These are phyloP conservation scores for Phaenicophaeus curvirostris DNA, from an alignment of 2,797 vertebrate genomes.

Conservation along the genomic window DNA sequence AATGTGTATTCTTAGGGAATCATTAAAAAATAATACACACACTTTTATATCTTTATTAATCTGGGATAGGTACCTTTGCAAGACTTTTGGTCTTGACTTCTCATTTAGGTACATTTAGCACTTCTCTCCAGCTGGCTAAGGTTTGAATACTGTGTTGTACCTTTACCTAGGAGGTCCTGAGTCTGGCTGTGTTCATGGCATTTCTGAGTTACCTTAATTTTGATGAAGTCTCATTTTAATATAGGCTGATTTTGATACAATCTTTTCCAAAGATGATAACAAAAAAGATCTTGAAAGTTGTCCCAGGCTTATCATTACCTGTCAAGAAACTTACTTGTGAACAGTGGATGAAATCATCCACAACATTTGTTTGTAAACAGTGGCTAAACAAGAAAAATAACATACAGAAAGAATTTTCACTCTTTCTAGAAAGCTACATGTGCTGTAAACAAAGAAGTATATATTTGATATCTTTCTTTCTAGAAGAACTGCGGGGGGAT, in stretches of 20 bases:
- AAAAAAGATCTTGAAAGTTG: neutral
- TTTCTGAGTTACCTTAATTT: neutral
- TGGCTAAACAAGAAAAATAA: neutral
- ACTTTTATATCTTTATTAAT: neutral
- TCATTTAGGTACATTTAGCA: neutral
- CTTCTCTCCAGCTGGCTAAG: neutral
- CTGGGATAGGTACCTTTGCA: neutral
- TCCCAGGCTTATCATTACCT: neutral
- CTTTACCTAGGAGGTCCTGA: neutral
- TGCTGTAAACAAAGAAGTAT: neutral
- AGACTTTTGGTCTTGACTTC: neutral
- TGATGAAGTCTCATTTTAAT: neutral
- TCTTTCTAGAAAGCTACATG: neutral
- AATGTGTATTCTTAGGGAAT: too few species aligned
- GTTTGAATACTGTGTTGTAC: neutral
- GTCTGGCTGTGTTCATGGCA: neutral
- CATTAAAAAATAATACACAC: neutral
- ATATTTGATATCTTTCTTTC: neutral
- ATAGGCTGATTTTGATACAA: neutral
- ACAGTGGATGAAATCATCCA: neutral
- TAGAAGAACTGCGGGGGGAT: neutral
- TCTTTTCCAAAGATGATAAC: neutral
- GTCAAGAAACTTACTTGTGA: neutral
- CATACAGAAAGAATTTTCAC: neutral
- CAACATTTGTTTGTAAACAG: neutral